phyloP scores from a whole-genome alignment of 2,888 invertebrate species.

The Nemoura dubitans region DNA sequence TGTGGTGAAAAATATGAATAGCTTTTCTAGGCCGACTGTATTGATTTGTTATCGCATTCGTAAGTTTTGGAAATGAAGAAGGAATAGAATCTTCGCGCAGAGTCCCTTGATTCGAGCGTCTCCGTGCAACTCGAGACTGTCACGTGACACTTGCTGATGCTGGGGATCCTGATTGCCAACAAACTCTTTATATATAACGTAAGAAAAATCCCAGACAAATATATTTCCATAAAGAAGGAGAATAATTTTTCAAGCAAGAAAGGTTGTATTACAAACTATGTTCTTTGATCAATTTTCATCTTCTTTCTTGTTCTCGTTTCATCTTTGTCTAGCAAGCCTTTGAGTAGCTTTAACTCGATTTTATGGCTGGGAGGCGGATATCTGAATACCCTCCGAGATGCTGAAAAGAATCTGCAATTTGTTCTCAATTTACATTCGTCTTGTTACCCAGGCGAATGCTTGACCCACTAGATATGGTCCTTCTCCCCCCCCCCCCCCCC shows the following conservation, averaged over 20 bases:
- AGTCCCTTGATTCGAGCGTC: background rate
- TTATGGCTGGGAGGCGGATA: background rate
- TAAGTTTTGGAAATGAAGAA: background rate
- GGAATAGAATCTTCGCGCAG: background rate
- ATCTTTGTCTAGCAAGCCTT: background rate
- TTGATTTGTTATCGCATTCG: background rate
- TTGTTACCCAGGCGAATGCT: background rate
- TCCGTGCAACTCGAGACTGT: background rate
- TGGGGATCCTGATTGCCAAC: background rate
- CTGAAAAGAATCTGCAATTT: background rate
- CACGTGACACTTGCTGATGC: background rate
- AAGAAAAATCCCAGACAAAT: background rate
- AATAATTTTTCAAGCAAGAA: background rate
- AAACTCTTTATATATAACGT: background rate
- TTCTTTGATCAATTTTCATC: background rate
- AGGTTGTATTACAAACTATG: conserved; percentile 12
- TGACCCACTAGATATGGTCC: background rate
- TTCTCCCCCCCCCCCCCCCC: background rate
- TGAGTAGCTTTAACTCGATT: conserved; percentile 12
- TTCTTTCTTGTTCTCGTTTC: background rate
- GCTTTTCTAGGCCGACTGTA: background rate
- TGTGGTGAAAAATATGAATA: background rate
- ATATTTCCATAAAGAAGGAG: background rate
- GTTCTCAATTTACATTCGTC: background rate
- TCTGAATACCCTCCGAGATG: background rate